Evolutionary conservation across 37 sponge, comb jelly and placozoan species (phyloP).

Genomic region (Ianthella basta): DNA sequence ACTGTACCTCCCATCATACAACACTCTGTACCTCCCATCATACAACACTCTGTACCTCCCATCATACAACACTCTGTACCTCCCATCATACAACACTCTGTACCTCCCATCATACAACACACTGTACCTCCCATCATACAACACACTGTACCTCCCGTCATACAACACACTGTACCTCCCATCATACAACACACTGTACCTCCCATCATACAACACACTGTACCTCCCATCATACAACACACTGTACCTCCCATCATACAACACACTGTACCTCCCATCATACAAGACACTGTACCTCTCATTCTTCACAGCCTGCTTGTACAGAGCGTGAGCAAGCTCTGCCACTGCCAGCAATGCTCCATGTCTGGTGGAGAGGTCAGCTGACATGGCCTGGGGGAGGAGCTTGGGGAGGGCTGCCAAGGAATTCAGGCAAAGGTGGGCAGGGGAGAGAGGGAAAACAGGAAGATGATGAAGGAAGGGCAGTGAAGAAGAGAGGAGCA

Average conservation of each 20-base stretch:
- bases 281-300: neutral
- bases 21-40: too few species aligned
- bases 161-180: too few species aligned
- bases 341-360: slow-evolving; percentile 85
- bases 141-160: neutral
- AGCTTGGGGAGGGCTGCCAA: slow-evolving; percentile 64
- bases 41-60: neutral
- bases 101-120: too few species aligned
- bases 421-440: neutral
- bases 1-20: too few species aligned
- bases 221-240: too few species aligned
- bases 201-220: too few species aligned
- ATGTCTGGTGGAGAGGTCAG: slow-evolving; percentile 80
- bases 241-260: too few species aligned
- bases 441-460: slow-evolving; percentile 36
- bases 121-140: too few species aligned
- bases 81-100: too few species aligned
- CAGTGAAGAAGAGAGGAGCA: neutral
- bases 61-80: neutral
- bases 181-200: too few species aligned
- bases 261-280: too few species aligned
- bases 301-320: slow-evolving; percentile 3
- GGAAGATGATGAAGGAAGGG: slow-evolving; percentile 39
- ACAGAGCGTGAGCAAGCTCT: slow-evolving; percentile 54
- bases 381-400: slow-evolving; percentile 57